phyloP scores from a whole-genome alignment of 2,113 vertebrate species.

The Myrmecophaga tridactyla region DNA sequence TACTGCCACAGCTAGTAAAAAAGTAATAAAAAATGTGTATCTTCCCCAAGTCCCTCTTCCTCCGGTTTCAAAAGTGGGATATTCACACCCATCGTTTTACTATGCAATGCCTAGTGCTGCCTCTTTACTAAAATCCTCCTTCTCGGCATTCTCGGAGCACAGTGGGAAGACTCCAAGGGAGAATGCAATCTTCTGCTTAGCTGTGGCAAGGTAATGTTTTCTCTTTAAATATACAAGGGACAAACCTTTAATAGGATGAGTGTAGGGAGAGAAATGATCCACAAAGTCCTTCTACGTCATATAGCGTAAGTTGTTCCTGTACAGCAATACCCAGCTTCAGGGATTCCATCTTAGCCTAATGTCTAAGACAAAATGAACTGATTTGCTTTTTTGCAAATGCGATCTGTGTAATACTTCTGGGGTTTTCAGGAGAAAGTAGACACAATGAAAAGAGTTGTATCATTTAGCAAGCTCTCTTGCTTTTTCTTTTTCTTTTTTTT shows the following conservation, averaged over 20 bases:
- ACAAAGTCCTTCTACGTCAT: background rate
- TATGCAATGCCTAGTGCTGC: slow-evolving; percentile 48
- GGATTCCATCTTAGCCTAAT: background rate
- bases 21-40: slow-evolving; percentile 47
- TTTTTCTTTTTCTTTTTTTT: too few species aligned
- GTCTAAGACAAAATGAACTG: background rate
- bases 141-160: slow-evolving; percentile 73
- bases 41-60: slow-evolving; percentile 76
- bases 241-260: background rate
- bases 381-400: background rate
- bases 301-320: background rate
- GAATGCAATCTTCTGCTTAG: slow-evolving; percentile 83
- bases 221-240: background rate
- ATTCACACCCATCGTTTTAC: slow-evolving; percentile 60
- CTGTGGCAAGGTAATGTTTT: slow-evolving; percentile 81
- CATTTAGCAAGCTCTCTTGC: background rate
- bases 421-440: background rate
- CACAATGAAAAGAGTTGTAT: background rate
- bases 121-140: slow-evolving; percentile 56
- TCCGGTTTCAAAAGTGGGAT: slow-evolving; percentile 57
- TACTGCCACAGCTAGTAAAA: background rate
- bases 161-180: slow-evolving; percentile 78
- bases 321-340: background rate
- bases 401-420: background rate
- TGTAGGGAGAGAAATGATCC: background rate